Evolutionary conservation across 2,113 vertebrate species (phyloP), one percentile per base, ranked within the genome.

Genomic region (Solenodon paradoxus): DNA sequence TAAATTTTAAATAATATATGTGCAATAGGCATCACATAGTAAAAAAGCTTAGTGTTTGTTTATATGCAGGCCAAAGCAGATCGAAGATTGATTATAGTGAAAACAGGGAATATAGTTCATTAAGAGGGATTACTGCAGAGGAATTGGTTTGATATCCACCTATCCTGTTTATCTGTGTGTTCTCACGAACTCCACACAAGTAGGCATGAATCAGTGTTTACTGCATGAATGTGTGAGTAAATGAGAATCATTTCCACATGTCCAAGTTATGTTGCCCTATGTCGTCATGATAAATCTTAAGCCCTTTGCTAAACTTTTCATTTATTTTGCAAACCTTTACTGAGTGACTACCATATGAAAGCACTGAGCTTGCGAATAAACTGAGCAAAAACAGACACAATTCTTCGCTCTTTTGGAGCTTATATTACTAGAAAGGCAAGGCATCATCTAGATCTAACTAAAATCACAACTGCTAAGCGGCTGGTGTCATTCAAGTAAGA

Each of bases 1-100:
- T 83, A 19, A 30, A 51, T 96, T 79, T 85, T 53, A 89, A 95
- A 68, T 83, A 94, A 92, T 72, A 17, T 59, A 57, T 55, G n/a
- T 74, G 42, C 75, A 45, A 16, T 49, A 80, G 32, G 47, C 63
- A 92, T 84, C 77, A 35, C 3, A 20, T 24, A 38, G 68, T 66
- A n/a, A n/a, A n/a, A n/a, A 84, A 22, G 55, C 26, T 91, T 38
- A 28, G 17, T n/a, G 35, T 35, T 51, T 91, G 16, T 51, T 90
- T 82, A 63, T 35, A 35, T 3, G 19, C 28, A 92, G 53, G 57
- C 32, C 32, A 66, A 69, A 94, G 63, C 82, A 64, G 77, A 51
- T 22, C 51, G 42, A 53, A 63, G 51, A 66, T 15, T 51, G 30
- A 49, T 13, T 82, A 53, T 20, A 75, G 47, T 53, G 17, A 38